These are phyloP conservation scores for Hydrolagus colliei DNA, from an alignment of 2,797 vertebrate species.

Conservation along the genomic window DNA sequence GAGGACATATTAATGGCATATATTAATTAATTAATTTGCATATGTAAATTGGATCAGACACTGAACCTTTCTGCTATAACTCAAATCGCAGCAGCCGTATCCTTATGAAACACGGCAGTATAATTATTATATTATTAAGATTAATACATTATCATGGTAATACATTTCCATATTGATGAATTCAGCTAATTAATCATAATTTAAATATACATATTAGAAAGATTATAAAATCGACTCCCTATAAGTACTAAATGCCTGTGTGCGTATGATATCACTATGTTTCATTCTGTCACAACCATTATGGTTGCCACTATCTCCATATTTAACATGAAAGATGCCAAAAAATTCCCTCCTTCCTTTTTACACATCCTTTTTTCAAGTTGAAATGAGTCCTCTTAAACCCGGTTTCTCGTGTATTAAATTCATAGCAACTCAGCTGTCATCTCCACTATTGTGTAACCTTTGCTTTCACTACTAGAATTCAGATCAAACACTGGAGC, in stretches of 20 bases:
- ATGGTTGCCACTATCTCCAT: not conserved
- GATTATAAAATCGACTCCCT: not conserved
- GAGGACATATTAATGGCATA: not conserved
- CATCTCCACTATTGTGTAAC: too few relatives aligned
- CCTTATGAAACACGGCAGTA: not conserved
- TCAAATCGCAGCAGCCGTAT: not conserved
- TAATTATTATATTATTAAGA: conserved; percentile 6
- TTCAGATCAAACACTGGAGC: too few relatives aligned
- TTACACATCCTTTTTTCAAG: too few relatives aligned
- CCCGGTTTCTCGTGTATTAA: too few relatives aligned
- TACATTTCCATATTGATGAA: not conserved
- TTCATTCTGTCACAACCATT: too few relatives aligned
- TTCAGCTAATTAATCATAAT: not conserved
- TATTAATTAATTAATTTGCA: not conserved
- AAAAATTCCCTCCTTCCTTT: too few relatives aligned
- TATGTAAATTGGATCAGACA: not conserved
- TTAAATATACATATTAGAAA: not conserved
- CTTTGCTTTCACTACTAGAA: too few relatives aligned
- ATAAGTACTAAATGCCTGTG: not conserved
- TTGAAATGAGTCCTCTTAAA: too few relatives aligned
- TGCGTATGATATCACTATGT: too few relatives aligned
- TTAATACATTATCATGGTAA: not conserved
- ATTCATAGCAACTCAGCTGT: too few relatives aligned
- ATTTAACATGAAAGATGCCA: not conserved
- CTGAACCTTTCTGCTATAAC: not conserved